Base-by-base conservation (phyloP, 2,888 invertebrate genomes). In the Toxonevra muliebris region DNA sequence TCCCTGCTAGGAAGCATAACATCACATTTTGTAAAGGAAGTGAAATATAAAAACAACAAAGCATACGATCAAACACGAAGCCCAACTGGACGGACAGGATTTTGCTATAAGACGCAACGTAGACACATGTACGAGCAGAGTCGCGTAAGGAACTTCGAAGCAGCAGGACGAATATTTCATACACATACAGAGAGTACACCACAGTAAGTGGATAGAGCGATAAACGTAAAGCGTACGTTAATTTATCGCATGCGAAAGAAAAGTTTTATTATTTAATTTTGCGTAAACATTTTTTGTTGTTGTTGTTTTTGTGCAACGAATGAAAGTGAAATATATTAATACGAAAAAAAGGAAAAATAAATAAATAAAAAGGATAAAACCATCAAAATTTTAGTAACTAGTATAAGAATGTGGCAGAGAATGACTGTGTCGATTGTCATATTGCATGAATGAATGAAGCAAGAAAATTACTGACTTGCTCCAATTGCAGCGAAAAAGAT, bases 71-170 rank as follows among this genome's bases (percentile, higher is more conserved):
- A 67, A 55, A 61, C 66, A 55, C 55, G 13, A 13, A 17, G 10
- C 9, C 30, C 42, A 30, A 48, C 50, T 53, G 54, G 53, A 41
- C 61, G 17, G n/a, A 57, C 64, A 41, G 58, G 42, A 15, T 12
- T 41, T 15, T 20, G 40, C 45, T 71, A 72, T 72, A 72, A 72
- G 70, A 67, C 60, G 55, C 40, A 58, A 50, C 62, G 69, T 50
- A 62, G 13, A 40, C 62, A 30, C 11, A 43, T 41, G 61, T 55
- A 70, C 70, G 68, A 70, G 70, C 78, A 73, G 80, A 79, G 79
- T 80, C 80, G 78, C 77, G 77, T 42, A 72, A 75, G 73, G 71
- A 74, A 74, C 76, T 75, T 74, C 71, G 72, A 76, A 65, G 55
- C 71, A 70, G 66, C 74, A 74, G 74, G 74, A 77, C 61, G n/a